These are phyloP conservation scores for Pterobdella sp. DNA, from an alignment of 2,888 invertebrate species.

Conservation along the genomic window DNA sequence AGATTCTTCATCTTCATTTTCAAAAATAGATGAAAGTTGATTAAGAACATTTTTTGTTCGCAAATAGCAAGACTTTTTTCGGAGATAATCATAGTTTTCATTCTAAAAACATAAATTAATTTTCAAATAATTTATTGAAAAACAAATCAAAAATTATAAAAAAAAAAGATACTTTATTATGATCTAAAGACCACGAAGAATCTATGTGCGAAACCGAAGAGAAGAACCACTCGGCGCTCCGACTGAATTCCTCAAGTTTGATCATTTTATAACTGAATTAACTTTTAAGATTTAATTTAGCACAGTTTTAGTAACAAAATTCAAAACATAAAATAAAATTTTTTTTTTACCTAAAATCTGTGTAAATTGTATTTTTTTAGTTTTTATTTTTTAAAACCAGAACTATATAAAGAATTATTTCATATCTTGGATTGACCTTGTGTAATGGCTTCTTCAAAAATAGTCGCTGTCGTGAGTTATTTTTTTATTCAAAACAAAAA, in stretches of 20 bases:
- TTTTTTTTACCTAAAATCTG: too few species aligned
- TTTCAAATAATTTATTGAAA: not conserved
- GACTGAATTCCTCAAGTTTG: not conserved
- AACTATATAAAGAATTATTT: too few species aligned
- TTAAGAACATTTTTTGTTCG: not conserved
- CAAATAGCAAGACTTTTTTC: not conserved
- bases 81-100: not conserved
- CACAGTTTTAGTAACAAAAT: too few species aligned
- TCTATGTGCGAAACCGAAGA: not conserved
- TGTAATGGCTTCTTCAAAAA: not conserved
- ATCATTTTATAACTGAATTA: not conserved
- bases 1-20: not conserved
- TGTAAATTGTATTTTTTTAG: too few species aligned
- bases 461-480: not conserved
- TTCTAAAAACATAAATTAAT: not conserved
- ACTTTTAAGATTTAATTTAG: too few species aligned
- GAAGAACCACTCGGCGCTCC: not conserved
- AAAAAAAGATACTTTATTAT: not conserved
- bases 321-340: too few species aligned
- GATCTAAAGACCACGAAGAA: not conserved
- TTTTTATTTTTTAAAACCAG: too few species aligned
- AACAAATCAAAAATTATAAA: not conserved
- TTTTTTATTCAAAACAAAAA: not conserved
- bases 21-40: not conserved
- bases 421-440: constrained; percentile 6